Evolutionary conservation across 1,140 invertebrate species (phyloP), one percentile per base, ranked within the genome.

Genomic region (Marisa cornuarietis): DNA sequence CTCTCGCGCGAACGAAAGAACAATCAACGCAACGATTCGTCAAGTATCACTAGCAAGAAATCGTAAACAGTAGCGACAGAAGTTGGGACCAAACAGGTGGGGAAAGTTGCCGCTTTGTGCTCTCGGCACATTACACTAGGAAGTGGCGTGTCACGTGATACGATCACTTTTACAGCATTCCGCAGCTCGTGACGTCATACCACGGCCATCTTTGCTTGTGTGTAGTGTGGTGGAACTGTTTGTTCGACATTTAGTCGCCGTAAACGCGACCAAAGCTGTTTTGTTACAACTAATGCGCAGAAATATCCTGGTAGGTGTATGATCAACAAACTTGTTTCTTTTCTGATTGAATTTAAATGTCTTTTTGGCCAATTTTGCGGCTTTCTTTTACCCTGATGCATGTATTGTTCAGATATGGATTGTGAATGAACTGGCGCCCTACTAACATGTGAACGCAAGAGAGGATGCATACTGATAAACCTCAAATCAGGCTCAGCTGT

Each of bases 211-310:
- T 77, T 77, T 77, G 76, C 76, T 65, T 77, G 76, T 77, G 76
- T 68, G 68, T 51, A 65, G 63, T 24, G 76, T 42, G 63, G 51
- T 26, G 20, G 51, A 26, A 77, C 62, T 63, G 76, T 63, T 51
- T 26, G 42, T 77, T 63, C 31, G 22, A 24, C 68, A 68, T 77
- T 69, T 24, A 24, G 63, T 77, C 76, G 76, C 63, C 68, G 76
- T 62, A 80, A 81, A 79, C 78, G 81, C 79, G 81, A 83, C 78
- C 73, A 77, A 62, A 80, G 78, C 72, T 71, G 72, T 63, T 77
- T 58, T 80, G 83, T 72, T 82, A 74, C 84, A 79, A 85, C 83
- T 82, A 85, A 85, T 85, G 84, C 83, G 82, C 83, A 85, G 83
- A 81, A 85, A 82, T 84, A 85, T 85, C 78, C 79, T 85, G 84